Evolutionary conservation across 23 tunicate genomes (phyloP).

Genomic region (Trididemnum miniatum): DNA sequence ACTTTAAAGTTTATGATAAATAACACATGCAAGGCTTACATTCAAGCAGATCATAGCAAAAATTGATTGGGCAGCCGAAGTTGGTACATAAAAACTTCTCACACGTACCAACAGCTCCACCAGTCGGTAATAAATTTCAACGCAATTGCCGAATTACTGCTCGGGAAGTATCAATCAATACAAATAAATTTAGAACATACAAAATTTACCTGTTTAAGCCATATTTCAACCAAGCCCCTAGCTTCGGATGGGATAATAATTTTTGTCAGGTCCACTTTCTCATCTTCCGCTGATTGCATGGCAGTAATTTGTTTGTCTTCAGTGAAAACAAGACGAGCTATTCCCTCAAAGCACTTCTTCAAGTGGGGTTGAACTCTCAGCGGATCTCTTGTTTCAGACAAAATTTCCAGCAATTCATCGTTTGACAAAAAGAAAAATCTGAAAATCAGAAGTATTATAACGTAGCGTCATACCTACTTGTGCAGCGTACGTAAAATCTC

Average conservation of each 20-base stretch:
- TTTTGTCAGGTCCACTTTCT: constrained; percentile 54
- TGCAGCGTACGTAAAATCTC: no score
- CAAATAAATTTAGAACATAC: no score
- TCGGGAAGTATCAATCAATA: no score
- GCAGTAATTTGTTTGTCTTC: constrained; percentile 74
- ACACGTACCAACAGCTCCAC: no score
- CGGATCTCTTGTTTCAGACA: constrained; percentile 87
- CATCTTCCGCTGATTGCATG: constrained; percentile 91
- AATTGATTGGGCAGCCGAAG: no score
- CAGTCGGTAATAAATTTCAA: no score
- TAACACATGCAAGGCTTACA: no score
- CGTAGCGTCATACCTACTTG: no score
- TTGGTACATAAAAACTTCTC: no score
- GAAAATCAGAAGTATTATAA: background rate
- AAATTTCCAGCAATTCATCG: constrained; percentile 81
- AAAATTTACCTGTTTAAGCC: constrained; percentile 48
- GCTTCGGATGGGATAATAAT: constrained; percentile 69
- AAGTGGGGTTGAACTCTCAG: constrained; percentile 87
- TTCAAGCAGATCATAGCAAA: no score
- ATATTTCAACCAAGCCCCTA: constrained; percentile 76
- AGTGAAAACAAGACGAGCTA: constrained; percentile 73
- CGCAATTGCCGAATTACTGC: no score
- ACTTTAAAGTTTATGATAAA: no score
- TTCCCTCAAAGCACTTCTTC: constrained; percentile 92
- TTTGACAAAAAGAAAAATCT: constrained; percentile 92